Evolutionary conservation across 2,888 invertebrate species (phyloP), one percentile per base, ranked within the genome.

Genomic region (Callinectes sapidus): DNA sequence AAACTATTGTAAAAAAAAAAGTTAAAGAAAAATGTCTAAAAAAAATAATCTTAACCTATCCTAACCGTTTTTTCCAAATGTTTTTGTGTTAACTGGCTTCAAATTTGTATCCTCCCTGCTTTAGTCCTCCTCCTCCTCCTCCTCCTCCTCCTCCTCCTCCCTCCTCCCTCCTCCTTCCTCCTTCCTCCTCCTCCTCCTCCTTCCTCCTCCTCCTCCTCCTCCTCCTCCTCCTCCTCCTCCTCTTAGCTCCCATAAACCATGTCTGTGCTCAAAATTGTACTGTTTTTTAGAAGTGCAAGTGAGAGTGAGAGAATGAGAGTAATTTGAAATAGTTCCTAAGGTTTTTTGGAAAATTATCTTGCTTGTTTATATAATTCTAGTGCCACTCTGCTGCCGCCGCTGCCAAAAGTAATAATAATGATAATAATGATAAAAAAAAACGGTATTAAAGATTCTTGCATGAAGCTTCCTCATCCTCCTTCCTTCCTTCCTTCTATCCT

Each of bases 1-100:
- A 48, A 48, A 71, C 71, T 71, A n/a, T 87, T 87, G 16, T 23
- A 48, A 48, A 48, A 48, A 48, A 48, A 48, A 48, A 48, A 48
- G 10, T 8, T 8, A 2, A 0, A 0, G 28, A 32, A 89, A 89
- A 55, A 48, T 48, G 8, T 48, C 0, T 48, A 48, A 89, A 89
- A n/a, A 35, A 89, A 89, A n/a, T 61, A 89, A 87, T 23, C 39
- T n/a, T 35, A n/a, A 86, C n/a, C n/a, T 10, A 23, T 39, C n/a
- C n/a, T 10, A 2, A 48, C 48, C 3, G 48, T 48, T 48, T 48
- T 48, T 28, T n/a, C 71, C 71, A 89, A 61, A 90, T 92, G 88
- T 88, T 92, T 81, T 92, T 92, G 87, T 90, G 90, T 92, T 92
- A 71, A 71, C 71, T 71, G 71, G 71, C 71, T n/a, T n/a, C n/a